Evolutionary conservation across 30 jellyfish, hydroid and myxozoan genomes (phyloP), one percentile per base, ranked within the genome.

Genomic region (Rhopilema esculentum): DNA sequence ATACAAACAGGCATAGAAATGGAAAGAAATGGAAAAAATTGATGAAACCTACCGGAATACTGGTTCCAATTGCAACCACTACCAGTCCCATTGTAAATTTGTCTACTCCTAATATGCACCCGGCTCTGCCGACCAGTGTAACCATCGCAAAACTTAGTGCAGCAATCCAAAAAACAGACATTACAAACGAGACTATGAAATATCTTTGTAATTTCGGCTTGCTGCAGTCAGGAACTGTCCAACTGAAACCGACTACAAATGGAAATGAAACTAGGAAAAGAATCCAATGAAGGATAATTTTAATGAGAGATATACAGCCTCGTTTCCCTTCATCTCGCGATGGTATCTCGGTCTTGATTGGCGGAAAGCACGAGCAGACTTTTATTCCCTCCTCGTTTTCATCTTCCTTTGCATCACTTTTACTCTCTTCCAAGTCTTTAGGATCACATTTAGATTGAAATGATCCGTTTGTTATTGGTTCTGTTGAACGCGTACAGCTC

Each of bases 1-100:
- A n/a, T n/a, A n/a, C n/a, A n/a, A n/a, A n/a, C n/a, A n/a, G n/a
- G n/a, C n/a, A n/a, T n/a, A n/a, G n/a, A n/a, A n/a, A n/a, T n/a
- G n/a, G n/a, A n/a, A n/a, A n/a, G n/a, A n/a, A n/a, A n/a, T n/a
- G n/a, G n/a, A n/a, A n/a, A n/a, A n/a, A n/a, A n/a, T n/a, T n/a
- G n/a, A n/a, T n/a, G n/a, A n/a, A n/a, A 79, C 98, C 70, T 69
- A 94, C 99, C 89, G 99, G 99, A 29, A 94, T 90, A 84, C 99
- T 94, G 12, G 99, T 94, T 79, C 99, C 99, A 9, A 94, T 94
- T 82, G 99, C 99, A 53, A 94, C 97, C 57, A 94, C 97, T 25
- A 94, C 99, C 22, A 94, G 89, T 31, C 99, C 99, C 99, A 94
- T 94, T 72, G 99, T 94, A 75, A 94, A 94, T 69, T 85, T 84